Conservation (phyloP, 2,888 invertebrate genomes). For the Cenopis cana region DNA sequence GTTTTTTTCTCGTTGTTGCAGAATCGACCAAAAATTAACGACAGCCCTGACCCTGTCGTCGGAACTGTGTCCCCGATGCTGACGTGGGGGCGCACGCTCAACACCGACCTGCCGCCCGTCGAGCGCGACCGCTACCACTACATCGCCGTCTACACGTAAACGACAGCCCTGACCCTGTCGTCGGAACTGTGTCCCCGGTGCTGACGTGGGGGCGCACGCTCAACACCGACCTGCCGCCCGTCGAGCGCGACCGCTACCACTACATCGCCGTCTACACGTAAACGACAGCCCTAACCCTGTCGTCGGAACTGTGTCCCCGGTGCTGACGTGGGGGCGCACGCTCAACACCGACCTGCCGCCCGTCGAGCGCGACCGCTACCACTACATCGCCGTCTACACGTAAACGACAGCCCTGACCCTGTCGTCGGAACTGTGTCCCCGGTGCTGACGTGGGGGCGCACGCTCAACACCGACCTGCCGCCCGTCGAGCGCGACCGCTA, state of each 20-base stretch:
- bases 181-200: constrained; percentile 80
- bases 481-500: constrained; percentile 63
- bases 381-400: constrained; percentile 71
- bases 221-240: constrained; percentile 73
- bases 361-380: constrained; percentile 64
- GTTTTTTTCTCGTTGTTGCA: constrained; percentile 55
- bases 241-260: constrained; percentile 65
- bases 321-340: constrained; percentile 79
- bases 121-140: constrained; percentile 70
- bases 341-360: constrained; percentile 77
- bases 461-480: constrained; percentile 77
- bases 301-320: constrained; percentile 80
- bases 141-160: constrained; percentile 67
- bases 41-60: constrained; percentile 80
- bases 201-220: constrained; percentile 80
- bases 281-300: constrained; percentile 75
- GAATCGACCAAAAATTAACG: constrained; percentile 72
- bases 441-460: constrained; percentile 79
- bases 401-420: constrained; percentile 73
- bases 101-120: constrained; percentile 72
- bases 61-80: constrained; percentile 81
- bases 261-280: constrained; percentile 71
- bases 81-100: constrained; percentile 79
- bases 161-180: constrained; percentile 78
- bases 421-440: constrained; percentile 82